A percentile compares a stretch with the other conserved stretches of the same genome.
Conservation (phyloP, 2,797 vertebrate species). For the Anabas testudineus region DNA sequence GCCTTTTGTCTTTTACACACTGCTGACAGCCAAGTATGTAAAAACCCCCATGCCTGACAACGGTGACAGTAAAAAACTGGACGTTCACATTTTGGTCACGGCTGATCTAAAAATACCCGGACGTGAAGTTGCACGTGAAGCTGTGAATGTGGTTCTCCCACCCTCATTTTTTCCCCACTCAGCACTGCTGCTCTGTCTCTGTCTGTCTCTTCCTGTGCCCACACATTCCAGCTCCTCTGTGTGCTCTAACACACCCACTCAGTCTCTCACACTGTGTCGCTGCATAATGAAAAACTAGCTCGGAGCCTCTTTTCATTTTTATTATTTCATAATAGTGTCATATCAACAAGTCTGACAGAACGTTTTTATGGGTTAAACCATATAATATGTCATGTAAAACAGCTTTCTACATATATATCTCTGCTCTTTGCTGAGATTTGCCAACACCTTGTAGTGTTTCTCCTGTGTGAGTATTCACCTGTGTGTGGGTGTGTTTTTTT, state of each 20-base stretch:
- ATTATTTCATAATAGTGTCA: not conserved
- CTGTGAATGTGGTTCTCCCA: constrained; percentile 28
- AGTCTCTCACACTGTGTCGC: constrained; percentile 42
- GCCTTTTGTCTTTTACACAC: not conserved
- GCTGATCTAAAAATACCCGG: constrained; percentile 46
- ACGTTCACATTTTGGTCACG: constrained; percentile 29
- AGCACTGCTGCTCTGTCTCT: constrained; percentile 53
- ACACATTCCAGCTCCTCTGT: constrained; percentile 72
- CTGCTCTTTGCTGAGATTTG: constrained; percentile 13
- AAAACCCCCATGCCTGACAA: not conserved
- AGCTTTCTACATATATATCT: not conserved
- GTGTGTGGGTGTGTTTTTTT: not conserved
- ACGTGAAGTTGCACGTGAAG: constrained; percentile 34
- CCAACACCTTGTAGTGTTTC: not conserved
- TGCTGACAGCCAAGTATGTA: constrained; percentile 5
- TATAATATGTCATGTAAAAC: constrained; percentile 7
- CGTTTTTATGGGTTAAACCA: constrained; percentile 4
- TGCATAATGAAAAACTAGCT: constrained; percentile 40
- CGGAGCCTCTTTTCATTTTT: constrained; percentile 1
- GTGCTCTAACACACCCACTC: constrained; percentile 62
- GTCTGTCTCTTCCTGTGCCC: constrained; percentile 68
- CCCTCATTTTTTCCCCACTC: constrained; percentile 35
- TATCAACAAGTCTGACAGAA: not conserved
- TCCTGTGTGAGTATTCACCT: not conserved
- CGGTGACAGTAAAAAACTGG: constrained; percentile 3